Base-by-base conservation (phyloP, 2,113 vertebrate species). In the Artemisiospiza belli region DNA sequence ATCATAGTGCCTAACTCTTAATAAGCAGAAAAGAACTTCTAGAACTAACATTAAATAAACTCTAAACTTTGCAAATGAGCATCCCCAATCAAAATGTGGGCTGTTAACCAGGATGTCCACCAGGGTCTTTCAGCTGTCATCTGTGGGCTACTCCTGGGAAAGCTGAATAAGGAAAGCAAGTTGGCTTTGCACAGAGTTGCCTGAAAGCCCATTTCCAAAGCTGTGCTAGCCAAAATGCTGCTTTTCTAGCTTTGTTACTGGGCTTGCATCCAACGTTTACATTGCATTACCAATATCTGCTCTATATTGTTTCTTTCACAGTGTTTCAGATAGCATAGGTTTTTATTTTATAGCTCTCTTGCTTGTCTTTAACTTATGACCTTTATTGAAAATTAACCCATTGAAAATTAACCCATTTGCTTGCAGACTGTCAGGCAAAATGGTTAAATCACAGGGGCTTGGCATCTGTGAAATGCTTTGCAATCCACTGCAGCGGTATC, bases 261-360 rank as follows among this genome's bases (percentile, higher is more conserved):
- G 77, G 61, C 72, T 93, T 83, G 49, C 52, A 69, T 87, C 80
- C 90, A 90, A 54, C 86, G 51, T 92, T 94, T 95, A 61, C 63
- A 19, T 61, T 76, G 62, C n/a, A 35, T 90, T 93, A 44, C 72
- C 57, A 62, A 5, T 89, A 91, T 74, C 51, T 68, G 51, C 43
- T 77, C 58, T 96, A 37, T 72, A 61, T 69, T 52, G 39, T 79
- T 91, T 89, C 80, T 72, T 73, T 66, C 33, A 77, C 69, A 63
- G 49, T 37, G 82, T 89, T 74, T 91, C 52, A 52, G 55, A 63
- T 12, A 37, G 57, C 46, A 63, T 63, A 87, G 6, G 0, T 90
- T 90, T 85, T 83, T 90, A 79, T 92, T 96, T 95, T 93, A 85
- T 87, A 96, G 69, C 47, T 83, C 72, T 95, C 90, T 62, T 89